Evolutionary conservation across 1,140 invertebrate genomes (phyloP).

Genomic region (Drosophila equinoxialis): DNA sequence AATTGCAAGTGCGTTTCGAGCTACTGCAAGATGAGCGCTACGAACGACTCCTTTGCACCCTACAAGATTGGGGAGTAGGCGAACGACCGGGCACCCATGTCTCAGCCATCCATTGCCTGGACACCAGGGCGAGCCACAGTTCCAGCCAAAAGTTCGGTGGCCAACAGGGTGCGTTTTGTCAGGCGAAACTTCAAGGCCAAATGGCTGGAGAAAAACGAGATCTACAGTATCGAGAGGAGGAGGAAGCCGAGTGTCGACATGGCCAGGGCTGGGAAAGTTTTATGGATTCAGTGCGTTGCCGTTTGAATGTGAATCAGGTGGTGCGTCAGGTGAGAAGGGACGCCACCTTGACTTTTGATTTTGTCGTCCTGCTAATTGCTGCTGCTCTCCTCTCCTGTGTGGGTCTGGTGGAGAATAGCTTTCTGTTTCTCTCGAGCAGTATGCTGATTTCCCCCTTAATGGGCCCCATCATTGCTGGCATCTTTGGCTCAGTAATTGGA

Average conservation of each 20-base stretch:
- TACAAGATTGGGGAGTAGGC: constrained; percentile 82
- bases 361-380: constrained; percentile 86
- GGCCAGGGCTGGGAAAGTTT: constrained; percentile 84
- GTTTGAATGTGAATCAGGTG: constrained; percentile 89
- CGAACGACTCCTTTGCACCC: constrained; percentile 73
- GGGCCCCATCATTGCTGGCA: constrained; percentile 90
- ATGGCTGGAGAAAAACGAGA: not conserved
- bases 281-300: constrained; percentile 85
- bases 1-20: constrained; percentile 70
- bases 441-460: constrained; percentile 92
- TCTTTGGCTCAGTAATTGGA: constrained; percentile 88
- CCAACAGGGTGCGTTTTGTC: not conserved
- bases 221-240: not conserved
- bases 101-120: constrained; percentile 76
- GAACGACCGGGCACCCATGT: constrained; percentile 74
- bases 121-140: constrained; percentile 31
- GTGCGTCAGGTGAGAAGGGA: constrained; percentile 86
- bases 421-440: constrained; percentile 88
- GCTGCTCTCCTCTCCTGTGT: constrained; percentile 87
- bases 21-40: constrained; percentile 76
- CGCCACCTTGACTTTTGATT: constrained; percentile 89
- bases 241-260: constrained; percentile 20
- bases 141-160: too few relatives aligned
- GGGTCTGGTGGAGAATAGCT: constrained; percentile 91
- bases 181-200: not conserved